phyloP scores from a whole-genome alignment of 2,113 vertebrate species.

The Cheirogaleus medius region DNA sequence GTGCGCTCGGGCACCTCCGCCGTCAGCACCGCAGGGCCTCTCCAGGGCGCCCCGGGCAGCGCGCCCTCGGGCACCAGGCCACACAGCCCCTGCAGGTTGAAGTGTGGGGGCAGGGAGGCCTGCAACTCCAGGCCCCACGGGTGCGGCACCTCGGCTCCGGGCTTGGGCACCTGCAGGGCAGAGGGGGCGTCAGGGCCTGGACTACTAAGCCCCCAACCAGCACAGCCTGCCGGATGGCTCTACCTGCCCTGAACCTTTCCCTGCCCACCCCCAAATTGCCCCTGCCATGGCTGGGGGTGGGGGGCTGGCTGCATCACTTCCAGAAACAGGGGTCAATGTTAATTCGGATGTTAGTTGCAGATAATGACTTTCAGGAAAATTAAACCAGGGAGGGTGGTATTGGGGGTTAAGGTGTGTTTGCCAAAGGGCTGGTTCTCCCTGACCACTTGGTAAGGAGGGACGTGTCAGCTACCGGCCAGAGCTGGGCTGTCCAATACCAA shows the following conservation, averaged over 20 bases:
- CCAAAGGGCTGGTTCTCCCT: neutral
- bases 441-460: neutral
- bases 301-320: neutral
- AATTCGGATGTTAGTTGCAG: neutral
- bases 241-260: too few species aligned
- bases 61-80: constrained; percentile 63
- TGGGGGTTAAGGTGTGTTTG: neutral
- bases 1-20: constrained; percentile 86
- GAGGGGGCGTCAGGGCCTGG: neutral
- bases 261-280: neutral
- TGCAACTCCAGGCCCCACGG: constrained; percentile 18
- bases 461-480: too few species aligned
- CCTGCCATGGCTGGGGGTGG: accelerated
- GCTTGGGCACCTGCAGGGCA: constrained; percentile 75
- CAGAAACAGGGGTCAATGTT: neutral
- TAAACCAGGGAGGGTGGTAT: neutral
- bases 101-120: constrained; percentile 71
- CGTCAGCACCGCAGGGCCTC: accelerated
- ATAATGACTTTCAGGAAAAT: neutral
- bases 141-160: accelerated
- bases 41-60: accelerated
- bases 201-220: too few species aligned
- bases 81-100: constrained; percentile 84
- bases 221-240: too few species aligned
- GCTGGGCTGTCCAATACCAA: neutral